Base-by-base conservation (phyloP, 37 sponge, comb jelly and placozoan species). In the Haliclona indistincta region DNA sequence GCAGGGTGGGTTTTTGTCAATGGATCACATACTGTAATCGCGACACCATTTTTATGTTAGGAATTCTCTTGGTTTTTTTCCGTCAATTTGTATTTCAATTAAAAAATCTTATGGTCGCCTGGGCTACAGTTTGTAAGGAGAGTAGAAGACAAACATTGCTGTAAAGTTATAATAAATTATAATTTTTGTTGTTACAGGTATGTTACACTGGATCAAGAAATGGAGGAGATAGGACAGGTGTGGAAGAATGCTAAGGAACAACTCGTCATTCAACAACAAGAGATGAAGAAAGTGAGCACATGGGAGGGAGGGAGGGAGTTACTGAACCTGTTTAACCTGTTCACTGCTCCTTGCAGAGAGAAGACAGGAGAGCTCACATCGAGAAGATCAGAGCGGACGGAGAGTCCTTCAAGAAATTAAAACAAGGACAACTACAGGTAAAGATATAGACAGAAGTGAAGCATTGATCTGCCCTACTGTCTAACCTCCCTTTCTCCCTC, bases 201-300 rank as follows among this genome's bases (percentile, higher is more conserved):
- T 58, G 28, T 68, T 3, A 61, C 77, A 28, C 83, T 90, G 33
- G 91, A 90, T 43, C 67, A 44, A 37, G 91, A 90, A 67, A 90
- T 90, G 91, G 78, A 77, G 6, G 91, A 90, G 78, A 74, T 90
- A 10, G 78, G 86, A 36, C 56, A 54, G 1, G 71, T 90, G 65
- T 90, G 91, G 91, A 60, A 28, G 25, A 20, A 39, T 22, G 91
- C 91, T 25, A 90, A 85, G 47, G 79, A 70, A 15, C 79, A 81
- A 26, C 63, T 90, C 25, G 29, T 28, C 28, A 13, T 54, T 0
- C 74, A 78, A 19, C 78, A 84, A 10, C 37, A 40, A 4, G 62
- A 63, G 43, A 23, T 20, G 42, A 38, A 53, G 26, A 33, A 56
- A 19, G 45, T 22, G 36, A 1, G 20, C 1, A 2, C 43, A 13